Conservation (phyloP, 2,113 vertebrate species). For the Ursus arctos region DNA sequence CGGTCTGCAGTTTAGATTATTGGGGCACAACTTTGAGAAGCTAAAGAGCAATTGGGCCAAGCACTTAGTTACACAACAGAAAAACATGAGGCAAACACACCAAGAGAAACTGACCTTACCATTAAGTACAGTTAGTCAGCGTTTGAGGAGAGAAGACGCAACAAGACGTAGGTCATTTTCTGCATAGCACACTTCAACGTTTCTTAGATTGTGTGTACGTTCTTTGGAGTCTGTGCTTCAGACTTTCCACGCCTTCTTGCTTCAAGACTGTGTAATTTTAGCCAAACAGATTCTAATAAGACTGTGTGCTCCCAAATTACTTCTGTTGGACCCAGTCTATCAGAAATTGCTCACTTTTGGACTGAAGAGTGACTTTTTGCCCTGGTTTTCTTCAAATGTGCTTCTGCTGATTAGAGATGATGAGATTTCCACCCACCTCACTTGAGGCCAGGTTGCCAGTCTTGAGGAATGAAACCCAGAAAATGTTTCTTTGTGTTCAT, state of each 20-base stretch:
- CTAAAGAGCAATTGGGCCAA: not conserved
- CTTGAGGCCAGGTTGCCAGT: slow-evolving; percentile 12
- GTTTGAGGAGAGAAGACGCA: not conserved
- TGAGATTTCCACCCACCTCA: not conserved
- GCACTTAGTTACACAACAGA: not conserved
- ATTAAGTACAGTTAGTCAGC: not conserved
- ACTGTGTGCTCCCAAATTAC: not conserved
- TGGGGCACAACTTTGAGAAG: slow-evolving; percentile 10
- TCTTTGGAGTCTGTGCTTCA: slow-evolving; percentile 12
- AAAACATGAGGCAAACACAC: not conserved
- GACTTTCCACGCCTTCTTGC: slow-evolving; percentile 29
- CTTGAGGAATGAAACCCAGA: slow-evolving; percentile 53
- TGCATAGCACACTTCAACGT: not conserved
- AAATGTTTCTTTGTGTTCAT: slow-evolving; percentile 54
- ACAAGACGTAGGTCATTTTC: not conserved
- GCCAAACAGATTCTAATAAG: slow-evolving; percentile 7
- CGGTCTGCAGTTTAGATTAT: not conserved
- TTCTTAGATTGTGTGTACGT: not conserved
- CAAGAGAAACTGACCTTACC: not conserved
- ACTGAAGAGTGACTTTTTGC: not conserved
- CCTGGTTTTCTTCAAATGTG: slow-evolving; percentile 46
- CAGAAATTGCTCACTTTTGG: slow-evolving; percentile 44
- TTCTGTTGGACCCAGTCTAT: not conserved
- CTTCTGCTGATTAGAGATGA: slow-evolving; percentile 51
- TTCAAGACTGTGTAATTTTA: slow-evolving; percentile 5